These are phyloP conservation scores for Vidua macroura DNA, from an alignment of 2,113 vertebrate species.

Conservation along the genomic window DNA sequence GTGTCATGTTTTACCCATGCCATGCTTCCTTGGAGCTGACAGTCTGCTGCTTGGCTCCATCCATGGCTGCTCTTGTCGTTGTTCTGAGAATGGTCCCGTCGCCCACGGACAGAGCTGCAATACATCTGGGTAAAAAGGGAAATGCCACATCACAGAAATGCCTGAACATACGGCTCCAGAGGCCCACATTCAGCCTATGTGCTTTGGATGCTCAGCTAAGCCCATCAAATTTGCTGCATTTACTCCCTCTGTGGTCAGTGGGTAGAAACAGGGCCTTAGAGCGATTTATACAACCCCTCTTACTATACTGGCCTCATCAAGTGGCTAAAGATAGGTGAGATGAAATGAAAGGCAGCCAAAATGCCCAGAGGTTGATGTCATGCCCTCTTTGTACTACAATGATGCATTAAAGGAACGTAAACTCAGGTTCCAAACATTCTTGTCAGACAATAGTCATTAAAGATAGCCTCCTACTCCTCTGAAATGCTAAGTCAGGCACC, in stretches of 20 bases:
- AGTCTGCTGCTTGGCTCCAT: slow-evolving; percentile 84
- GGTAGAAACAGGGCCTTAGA: background rate
- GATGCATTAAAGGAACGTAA: background rate
- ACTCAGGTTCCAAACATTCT: background rate
- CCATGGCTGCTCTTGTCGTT: slow-evolving; percentile 64
- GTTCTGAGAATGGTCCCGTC: slow-evolving; percentile 75
- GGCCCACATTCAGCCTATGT: background rate
- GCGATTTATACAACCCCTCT: background rate
- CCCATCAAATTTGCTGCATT: background rate
- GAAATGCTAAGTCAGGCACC: background rate
- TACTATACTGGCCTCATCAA: background rate
- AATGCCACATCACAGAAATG: background rate
- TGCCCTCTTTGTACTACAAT: background rate
- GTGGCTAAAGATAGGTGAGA: slow-evolving; percentile 32
- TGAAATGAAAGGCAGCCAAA: slow-evolving; percentile 4
- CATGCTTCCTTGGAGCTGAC: slow-evolving; percentile 85
- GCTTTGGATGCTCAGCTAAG: background rate
- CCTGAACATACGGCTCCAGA: background rate
- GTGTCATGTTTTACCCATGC: slow-evolving; percentile 82
- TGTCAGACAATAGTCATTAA: slow-evolving; percentile 2
- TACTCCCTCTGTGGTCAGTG: background rate
- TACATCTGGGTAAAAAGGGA: slow-evolving; percentile 67
- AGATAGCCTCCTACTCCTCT: background rate
- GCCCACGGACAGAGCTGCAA: slow-evolving; percentile 70
- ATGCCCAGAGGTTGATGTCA: slow-evolving; percentile 18